A percentile compares a stretch with the other conserved stretches of the same genome.
phyloP scores from a whole-genome alignment of 2,888 invertebrate genomes.

The Andrena fulva region DNA sequence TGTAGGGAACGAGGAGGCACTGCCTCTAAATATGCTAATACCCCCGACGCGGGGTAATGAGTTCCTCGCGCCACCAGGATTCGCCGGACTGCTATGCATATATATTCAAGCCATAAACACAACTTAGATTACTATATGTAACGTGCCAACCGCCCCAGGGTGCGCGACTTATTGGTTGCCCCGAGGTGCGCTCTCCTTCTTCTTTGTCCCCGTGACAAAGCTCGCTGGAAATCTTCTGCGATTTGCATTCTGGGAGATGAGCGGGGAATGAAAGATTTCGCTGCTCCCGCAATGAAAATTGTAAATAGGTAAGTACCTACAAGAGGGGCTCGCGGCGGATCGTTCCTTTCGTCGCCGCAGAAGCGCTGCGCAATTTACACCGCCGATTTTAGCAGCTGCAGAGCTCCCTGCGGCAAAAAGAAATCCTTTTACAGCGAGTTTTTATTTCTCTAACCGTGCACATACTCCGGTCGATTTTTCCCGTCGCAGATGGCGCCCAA shows the following conservation, averaged over 20 bases:
- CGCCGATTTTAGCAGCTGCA: too few species aligned
- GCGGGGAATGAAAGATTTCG: neutral
- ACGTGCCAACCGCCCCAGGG: conserved; percentile 66
- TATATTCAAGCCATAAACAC: conserved; percentile 83
- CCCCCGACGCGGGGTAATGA: conserved; percentile 81
- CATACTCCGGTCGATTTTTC: neutral
- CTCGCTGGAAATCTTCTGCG: neutral
- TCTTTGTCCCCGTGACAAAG: conserved; percentile 35
- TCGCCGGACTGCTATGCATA: conserved; percentile 82
- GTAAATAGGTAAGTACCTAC: too few species aligned
- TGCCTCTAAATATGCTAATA: conserved; percentile 84
- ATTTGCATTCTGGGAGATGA: conserved; percentile 14
- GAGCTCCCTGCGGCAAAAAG: too few species aligned
- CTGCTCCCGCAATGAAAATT: conserved; percentile 11
- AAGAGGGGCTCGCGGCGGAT: neutral
- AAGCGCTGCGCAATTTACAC: neutral
- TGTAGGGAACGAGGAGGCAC: conserved; percentile 64
- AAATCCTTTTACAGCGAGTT: too few species aligned
- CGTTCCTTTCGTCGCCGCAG: neutral
- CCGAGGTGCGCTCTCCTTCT: conserved; percentile 11
- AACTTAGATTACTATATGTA: conserved; percentile 78
- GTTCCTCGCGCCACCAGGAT: conserved; percentile 80
- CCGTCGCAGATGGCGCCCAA: neutral
- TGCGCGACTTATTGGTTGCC: conserved; percentile 66
- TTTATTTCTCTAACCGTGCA: neutral